These are phyloP conservation scores for Colletes latitarsis DNA, from an alignment of 1,140 invertebrate genomes.

Conservation along the genomic window DNA sequence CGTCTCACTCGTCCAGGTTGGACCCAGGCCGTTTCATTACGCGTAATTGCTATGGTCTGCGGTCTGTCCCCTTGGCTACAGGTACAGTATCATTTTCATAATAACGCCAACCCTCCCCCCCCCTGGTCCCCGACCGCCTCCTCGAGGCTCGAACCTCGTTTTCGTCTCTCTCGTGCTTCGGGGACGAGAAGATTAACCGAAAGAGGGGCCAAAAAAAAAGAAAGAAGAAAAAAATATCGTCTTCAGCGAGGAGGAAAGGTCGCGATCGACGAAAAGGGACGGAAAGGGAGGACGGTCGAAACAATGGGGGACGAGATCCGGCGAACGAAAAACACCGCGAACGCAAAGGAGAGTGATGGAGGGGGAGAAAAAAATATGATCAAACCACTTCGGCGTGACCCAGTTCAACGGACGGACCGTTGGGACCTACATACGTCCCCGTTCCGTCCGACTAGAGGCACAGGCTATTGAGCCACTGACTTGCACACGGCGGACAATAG, in stretches of 20 bases:
- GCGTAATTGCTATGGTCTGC: constrained; percentile 79
- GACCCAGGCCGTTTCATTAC: constrained; percentile 78
- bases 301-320: constrained; percentile 50
- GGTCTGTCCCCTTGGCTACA: constrained; percentile 75
- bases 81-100: constrained; percentile 81
- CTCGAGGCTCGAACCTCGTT: neutral
- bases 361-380: constrained; percentile 62
- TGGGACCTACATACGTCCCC: constrained; percentile 51
- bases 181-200: constrained; percentile 40
- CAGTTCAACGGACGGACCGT: constrained; percentile 69
- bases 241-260: constrained; percentile 25
- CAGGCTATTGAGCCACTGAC: constrained; percentile 65
- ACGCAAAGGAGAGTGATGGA: neutral
- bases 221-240: neutral
- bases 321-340: constrained; percentile 5
- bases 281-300: neutral
- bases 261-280: constrained; percentile 21
- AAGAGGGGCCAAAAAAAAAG: neutral
- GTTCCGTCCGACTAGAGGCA: constrained; percentile 43
- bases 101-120: constrained; percentile 70
- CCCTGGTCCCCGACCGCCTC: neutral
- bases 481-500: constrained; percentile 67
- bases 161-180: constrained; percentile 12
- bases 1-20: constrained; percentile 51
- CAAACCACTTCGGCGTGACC: constrained; percentile 71